Conservation (phyloP, 1,140 invertebrate species). For the Calliphora vicina region DNA sequence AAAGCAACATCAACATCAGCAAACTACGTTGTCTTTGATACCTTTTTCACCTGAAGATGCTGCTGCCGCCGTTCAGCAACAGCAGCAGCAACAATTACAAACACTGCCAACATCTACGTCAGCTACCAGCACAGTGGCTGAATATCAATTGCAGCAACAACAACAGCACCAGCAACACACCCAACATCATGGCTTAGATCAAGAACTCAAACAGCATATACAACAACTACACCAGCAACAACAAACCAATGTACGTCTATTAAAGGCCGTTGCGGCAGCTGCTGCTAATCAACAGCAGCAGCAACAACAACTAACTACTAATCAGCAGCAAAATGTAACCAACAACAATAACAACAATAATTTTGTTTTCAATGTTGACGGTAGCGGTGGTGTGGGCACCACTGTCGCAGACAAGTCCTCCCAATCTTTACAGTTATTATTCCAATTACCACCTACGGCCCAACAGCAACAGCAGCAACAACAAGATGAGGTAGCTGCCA, state of each 20-base stretch:
- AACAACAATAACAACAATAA: constrained; percentile 48
- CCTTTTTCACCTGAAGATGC: constrained; percentile 53
- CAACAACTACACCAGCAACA: constrained; percentile 64
- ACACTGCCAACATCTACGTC: constrained; percentile 40
- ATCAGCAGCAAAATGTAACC: constrained; percentile 37
- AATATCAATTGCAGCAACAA: constrained; percentile 41
- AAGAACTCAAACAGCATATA: constrained; percentile 63
- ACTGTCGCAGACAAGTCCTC: constrained; percentile 50
- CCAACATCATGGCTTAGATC: constrained; percentile 46
- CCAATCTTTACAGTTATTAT: constrained; percentile 58
- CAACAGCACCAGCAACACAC: constrained; percentile 46
- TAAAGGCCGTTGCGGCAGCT: constrained; percentile 63
- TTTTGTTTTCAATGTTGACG: constrained; percentile 60
- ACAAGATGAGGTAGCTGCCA: constrained; percentile 35
- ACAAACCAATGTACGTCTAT: constrained; percentile 55
- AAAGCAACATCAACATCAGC: constrained; percentile 55
- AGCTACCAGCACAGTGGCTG: background rate
- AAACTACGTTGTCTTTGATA: constrained; percentile 51
- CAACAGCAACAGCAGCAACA: constrained; percentile 51
- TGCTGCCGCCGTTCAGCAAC: constrained; percentile 36
- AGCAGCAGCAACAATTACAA: constrained; percentile 45
- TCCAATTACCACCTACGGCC: constrained; percentile 55
- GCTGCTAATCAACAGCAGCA: constrained; percentile 47
- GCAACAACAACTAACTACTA: constrained; percentile 46
- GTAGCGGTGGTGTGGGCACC: constrained; percentile 18